Base-by-base conservation (phyloP, 1,140 invertebrate species). In the Delia radicum region DNA sequence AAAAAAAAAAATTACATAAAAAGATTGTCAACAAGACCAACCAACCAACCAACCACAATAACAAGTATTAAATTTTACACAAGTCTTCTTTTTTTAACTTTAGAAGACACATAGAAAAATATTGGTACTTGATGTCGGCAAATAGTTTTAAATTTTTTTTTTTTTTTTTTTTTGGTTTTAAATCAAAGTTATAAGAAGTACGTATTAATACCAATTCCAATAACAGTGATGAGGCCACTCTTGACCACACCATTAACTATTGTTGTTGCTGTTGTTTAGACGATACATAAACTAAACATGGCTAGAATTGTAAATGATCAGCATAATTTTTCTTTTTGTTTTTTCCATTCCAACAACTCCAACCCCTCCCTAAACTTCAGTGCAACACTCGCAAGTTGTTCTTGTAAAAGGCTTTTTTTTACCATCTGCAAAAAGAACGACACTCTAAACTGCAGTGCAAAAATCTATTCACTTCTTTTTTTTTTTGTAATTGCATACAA, bases 231-330 rank as follows among this genome's bases (percentile, higher is more conserved):
- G 2, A 21, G 28, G 62, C 62, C 62, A 65, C 62, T 65, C 62
- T 65, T 65, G 62, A 65, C 62, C 62, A 65, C 26, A 42, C 37
- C 37, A 42, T 42, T 42, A 42, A 42, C 37, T 42, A 42, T 48
- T 48, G 18, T 48, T 55, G n/a, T 55, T 21, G 2, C n/a, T 21
- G 5, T 55, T 55, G n/a, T 55, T 73, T 27, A 55, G 42, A 55
- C 71, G 71, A 21, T 73, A 73, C 37, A 73, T 21, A 42, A 74
- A 55, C 48, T 33, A 75, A 75, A 33, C 74, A 65, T 75, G 73
- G 48, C 48, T 74, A 29, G 74, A 75, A 75, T 75, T 75, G 62
- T 42, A 75, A 75, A 75, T 75, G 74, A 75, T 63, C 29, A 75
- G 48, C 48, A 55, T 55, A 55, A 55, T 55, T 21, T 21, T 55